These are phyloP conservation scores for Florisuga fusca DNA, from an alignment of 2,797 vertebrate species.

Conservation along the genomic window DNA sequence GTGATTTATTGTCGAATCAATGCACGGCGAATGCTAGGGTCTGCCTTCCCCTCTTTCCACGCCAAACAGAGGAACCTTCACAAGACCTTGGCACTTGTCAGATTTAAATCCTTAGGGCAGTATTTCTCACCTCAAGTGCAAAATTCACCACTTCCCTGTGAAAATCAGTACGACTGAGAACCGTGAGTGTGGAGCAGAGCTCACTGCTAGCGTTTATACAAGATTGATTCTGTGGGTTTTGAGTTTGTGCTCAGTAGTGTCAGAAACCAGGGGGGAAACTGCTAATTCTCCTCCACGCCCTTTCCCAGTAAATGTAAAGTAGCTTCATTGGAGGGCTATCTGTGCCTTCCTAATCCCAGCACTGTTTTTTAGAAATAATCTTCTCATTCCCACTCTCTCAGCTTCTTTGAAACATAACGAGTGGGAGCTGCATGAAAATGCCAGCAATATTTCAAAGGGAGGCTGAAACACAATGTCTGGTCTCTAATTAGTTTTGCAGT, in stretches of 20 bases:
- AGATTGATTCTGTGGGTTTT: conserved; percentile 46
- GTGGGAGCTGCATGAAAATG: conserved; percentile 38
- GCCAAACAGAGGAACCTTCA: conserved; percentile 65
- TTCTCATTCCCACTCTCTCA: conserved; percentile 1
- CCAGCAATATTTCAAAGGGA: conserved; percentile 60
- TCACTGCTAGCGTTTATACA: neutral
- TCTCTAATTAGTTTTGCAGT: conserved; percentile 64
- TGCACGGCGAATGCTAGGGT: neutral
- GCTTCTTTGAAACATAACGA: conserved; percentile 57
- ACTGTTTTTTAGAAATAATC: conserved; percentile 28
- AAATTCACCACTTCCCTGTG: conserved; percentile 77
- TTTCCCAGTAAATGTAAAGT: conserved; percentile 6
- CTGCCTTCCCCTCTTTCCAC: conserved; percentile 29
- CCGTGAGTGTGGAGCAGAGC: neutral
- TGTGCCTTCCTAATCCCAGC: neutral
- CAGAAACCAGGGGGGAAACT: neutral
- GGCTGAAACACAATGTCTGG: conserved; percentile 33
- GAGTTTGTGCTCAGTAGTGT: neutral
- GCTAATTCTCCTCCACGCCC: neutral
- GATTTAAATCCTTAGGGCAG: conserved; percentile 69
- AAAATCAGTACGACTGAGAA: conserved; percentile 37
- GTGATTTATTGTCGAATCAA: conserved; percentile 61
- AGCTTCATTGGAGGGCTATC: neutral
- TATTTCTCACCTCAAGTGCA: conserved; percentile 75
- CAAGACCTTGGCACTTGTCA: conserved; percentile 67